These are phyloP conservation scores for Leptatherina wallacei DNA, from an alignment of 2,797 vertebrate genomes.

Conservation along the genomic window DNA sequence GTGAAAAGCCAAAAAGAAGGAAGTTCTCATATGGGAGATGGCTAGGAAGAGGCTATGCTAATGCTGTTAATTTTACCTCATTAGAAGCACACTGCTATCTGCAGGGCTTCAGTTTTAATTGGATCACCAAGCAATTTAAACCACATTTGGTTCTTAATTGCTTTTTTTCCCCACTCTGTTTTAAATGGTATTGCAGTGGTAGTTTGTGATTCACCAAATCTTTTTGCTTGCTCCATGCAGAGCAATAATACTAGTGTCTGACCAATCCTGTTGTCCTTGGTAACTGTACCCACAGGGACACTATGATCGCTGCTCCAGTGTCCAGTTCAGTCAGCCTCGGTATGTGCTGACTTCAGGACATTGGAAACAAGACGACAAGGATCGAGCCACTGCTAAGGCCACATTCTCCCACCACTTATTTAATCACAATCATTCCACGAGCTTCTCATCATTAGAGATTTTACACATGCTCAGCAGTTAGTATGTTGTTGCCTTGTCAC, in stretches of 20 bases:
- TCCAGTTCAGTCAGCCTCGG: constrained; percentile 54
- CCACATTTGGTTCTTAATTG: constrained; percentile 63
- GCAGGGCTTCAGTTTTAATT: constrained; percentile 79
- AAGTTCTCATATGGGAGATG: constrained; percentile 48
- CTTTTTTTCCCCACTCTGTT: constrained; percentile 65
- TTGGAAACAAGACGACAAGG: constrained; percentile 43
- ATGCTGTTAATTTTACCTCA: constrained; percentile 75
- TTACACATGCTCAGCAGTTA: constrained; percentile 19
- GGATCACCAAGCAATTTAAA: constrained; percentile 76
- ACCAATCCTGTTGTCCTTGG: constrained; percentile 63
- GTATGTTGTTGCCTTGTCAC: constrained; percentile 6
- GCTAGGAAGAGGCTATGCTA: constrained; percentile 58
- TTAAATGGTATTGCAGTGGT: constrained; percentile 57
- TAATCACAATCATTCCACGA: constrained; percentile 20
- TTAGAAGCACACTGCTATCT: constrained; percentile 76
- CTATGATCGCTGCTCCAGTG: constrained; percentile 49
- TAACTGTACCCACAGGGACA: constrained; percentile 53
- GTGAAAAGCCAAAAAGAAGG: constrained; percentile 52
- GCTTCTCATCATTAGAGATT: constrained; percentile 16
- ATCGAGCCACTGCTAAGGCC: constrained; percentile 34
- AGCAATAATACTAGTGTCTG: constrained; percentile 21
- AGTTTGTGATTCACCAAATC: constrained; percentile 29
- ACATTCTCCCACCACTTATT: constrained; percentile 29
- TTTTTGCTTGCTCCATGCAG: constrained; percentile 39
- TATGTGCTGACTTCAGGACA: constrained; percentile 51